Base-by-base conservation (phyloP, 1,140 invertebrate species). In the Anthonomus grandis region DNA sequence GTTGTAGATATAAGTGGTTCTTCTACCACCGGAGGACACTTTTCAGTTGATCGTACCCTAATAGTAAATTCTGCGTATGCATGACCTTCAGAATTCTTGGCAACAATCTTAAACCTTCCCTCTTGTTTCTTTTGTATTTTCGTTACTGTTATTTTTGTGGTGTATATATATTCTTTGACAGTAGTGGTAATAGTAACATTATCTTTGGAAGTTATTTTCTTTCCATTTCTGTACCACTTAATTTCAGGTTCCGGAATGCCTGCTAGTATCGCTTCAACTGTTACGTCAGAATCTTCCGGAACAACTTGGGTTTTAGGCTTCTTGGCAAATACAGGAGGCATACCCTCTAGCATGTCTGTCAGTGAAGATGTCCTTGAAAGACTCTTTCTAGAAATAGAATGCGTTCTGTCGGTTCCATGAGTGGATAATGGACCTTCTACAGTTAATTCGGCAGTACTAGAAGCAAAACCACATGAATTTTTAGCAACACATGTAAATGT, bases 401-500 rank as follows among this genome's bases (percentile, higher is more conserved):
- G 41, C 21, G 89, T 89, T 63, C 85, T 81, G 72, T 93, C 90
- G 0, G 89, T 91, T 9, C 90, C 91, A 69, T 94, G 90, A 74
- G 94, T 91, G 8, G 90, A 93, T 18, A 92, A 69, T 18, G 90
- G 88, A 38, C 86, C 85, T 76, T 95, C 90, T 0, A 97, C 90
- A 19, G 86, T 82, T 10, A 97, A 73, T 72, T 95, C 92, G 1
- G 94, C 93, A 4, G 92, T 91, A 66, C 89, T 92, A 0, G 91
- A 91, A 0, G 93, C 91, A 74, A 91, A 94, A 21, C 97, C 97
- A 34, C 90, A 90, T 3, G 88, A 81, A 72, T 98, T 99, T 71
- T 97, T 96, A 10, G 95, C 92, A 10, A 98, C 90, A 67, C 95
- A 96, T 0, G 94, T 97, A 74, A 97, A 98, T 38, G 87, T 89